Evolutionary conservation across 2,888 invertebrate genomes (phyloP).

Genomic region (Conchocele bisecta): DNA sequence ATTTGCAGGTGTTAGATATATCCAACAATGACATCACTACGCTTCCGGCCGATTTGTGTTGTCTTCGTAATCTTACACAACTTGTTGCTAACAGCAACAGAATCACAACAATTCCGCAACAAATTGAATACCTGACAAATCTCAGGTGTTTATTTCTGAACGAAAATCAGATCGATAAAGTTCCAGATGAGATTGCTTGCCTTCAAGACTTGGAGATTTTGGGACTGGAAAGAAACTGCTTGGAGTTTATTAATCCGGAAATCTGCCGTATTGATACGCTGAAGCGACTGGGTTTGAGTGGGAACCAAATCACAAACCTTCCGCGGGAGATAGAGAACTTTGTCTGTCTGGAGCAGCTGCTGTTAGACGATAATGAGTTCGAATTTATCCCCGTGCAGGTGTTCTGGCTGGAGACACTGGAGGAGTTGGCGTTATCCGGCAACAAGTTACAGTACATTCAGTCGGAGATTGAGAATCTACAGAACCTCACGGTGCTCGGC

Average conservation of each 20-base stretch:
- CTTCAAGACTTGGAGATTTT: constrained; percentile 72
- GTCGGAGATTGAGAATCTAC: constrained; percentile 70
- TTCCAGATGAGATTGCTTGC: constrained; percentile 70
- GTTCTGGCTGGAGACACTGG: constrained; percentile 72
- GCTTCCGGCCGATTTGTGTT: constrained; percentile 67
- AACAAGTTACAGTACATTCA: constrained; percentile 73
- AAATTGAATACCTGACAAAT: constrained; percentile 67
- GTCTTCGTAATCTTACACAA: constrained; percentile 66
- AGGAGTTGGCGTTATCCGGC: constrained; percentile 77
- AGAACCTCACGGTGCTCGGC: constrained; percentile 71
- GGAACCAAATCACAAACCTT: constrained; percentile 78
- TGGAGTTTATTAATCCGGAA: constrained; percentile 74
- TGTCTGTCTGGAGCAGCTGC: constrained; percentile 69
- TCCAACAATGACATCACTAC: constrained; percentile 75
- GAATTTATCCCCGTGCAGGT: constrained; percentile 79
- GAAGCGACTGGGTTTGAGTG: constrained; percentile 72
- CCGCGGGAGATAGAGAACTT: constrained; percentile 78
- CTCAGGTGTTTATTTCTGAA: constrained; percentile 70
- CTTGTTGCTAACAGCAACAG: constrained; percentile 71
- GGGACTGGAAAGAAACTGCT: constrained; percentile 74
- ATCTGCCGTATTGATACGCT: constrained; percentile 76
- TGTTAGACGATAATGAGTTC: constrained; percentile 79
- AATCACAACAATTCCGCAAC: constrained; percentile 66
- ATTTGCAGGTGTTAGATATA: constrained; percentile 71
- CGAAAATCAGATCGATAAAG: constrained; percentile 71